phyloP scores from a whole-genome alignment of 2,113 vertebrate genomes.

The Delphinapterus leucas region DNA sequence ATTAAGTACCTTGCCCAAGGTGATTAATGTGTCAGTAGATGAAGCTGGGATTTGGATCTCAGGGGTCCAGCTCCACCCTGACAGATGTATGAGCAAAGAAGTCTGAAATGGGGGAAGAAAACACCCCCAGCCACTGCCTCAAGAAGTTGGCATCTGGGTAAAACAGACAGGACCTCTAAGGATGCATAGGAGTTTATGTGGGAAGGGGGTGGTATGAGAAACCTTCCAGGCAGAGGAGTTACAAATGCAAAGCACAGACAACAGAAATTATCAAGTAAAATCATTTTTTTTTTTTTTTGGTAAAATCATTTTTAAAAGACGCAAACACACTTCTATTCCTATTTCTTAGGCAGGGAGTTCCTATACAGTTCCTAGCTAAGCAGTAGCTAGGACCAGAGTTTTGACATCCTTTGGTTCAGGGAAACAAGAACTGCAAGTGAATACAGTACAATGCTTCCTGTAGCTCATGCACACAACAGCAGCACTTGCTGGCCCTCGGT shows the following conservation, averaged over 20 bases:
- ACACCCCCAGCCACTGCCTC: neutral
- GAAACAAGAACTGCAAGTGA: neutral
- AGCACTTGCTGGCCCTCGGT: neutral
- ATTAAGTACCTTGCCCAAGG: neutral
- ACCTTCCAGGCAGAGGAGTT: neutral
- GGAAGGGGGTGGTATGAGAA: neutral
- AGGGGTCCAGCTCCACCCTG: neutral
- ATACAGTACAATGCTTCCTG: too few species aligned
- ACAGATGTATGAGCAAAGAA: neutral
- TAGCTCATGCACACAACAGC: neutral
- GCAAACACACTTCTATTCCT: neutral
- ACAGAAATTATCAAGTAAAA: neutral
- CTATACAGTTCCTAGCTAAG: neutral
- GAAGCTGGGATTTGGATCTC: neutral
- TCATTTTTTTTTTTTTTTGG: neutral
- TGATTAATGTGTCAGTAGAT: neutral
- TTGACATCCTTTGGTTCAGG: neutral
- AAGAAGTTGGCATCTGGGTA: neutral
- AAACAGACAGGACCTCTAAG: neutral
- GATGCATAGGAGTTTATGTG: neutral
- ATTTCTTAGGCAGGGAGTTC: neutral
- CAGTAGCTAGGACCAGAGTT: neutral
- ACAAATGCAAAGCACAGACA: neutral
- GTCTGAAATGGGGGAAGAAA: neutral
- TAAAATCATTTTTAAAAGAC: neutral